Evolutionary conservation across 2,888 invertebrate genomes (phyloP).

Genomic region (Xestia rhomboidea): DNA sequence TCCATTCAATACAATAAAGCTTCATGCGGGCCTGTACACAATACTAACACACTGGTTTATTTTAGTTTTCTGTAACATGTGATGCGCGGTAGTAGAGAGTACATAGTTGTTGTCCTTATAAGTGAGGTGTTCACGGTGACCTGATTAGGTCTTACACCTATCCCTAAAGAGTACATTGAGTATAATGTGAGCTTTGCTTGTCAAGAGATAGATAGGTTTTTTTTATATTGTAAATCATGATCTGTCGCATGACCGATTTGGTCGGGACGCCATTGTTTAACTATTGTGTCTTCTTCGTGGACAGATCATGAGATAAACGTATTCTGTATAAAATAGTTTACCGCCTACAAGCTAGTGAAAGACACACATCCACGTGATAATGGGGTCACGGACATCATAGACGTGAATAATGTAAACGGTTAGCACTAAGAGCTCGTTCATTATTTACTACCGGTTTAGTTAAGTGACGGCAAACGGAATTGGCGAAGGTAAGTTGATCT

Average conservation of each 20-base stretch:
- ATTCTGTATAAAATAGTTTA: slow-evolving; percentile 8
- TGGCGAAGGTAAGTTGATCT: slow-evolving; percentile 48
- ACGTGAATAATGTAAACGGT: slow-evolving; percentile 72
- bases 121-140: too few relatives aligned
- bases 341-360: slow-evolving; percentile 10
- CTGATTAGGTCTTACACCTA: too few relatives aligned
- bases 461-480: slow-evolving; percentile 55
- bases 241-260: too few relatives aligned
- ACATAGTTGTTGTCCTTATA: background rate
- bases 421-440: slow-evolving; percentile 68
- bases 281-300: too few relatives aligned
- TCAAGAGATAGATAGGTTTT: too few relatives aligned
- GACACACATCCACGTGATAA: slow-evolving; percentile 24
- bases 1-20: background rate
- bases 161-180: too few relatives aligned
- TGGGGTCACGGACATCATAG: slow-evolving; percentile 57
- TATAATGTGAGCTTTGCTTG: too few relatives aligned
- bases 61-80: background rate
- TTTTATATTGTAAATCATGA: too few relatives aligned
- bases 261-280: too few relatives aligned
- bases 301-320: too few relatives aligned
- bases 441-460: slow-evolving; percentile 70
- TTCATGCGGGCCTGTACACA: background rate
- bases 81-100: too few relatives aligned
- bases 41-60: background rate